Conservation (phyloP, 2,113 vertebrate genomes). For the Polypterus bichir region DNA sequence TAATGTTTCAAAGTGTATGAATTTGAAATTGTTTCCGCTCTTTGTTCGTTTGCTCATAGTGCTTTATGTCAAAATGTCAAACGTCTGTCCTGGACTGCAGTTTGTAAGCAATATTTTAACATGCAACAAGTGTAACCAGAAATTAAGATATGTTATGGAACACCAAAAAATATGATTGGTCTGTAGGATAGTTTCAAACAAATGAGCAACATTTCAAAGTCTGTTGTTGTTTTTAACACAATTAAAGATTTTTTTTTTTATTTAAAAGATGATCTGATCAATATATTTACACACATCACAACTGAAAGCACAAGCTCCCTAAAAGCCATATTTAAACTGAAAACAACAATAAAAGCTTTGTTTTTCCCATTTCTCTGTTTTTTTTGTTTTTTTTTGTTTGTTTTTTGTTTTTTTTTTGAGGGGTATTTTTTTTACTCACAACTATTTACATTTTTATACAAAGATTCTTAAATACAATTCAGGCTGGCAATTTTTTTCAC, state of each 20-base stretch:
- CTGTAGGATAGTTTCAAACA: conserved; percentile 31
- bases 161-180: conserved; percentile 35
- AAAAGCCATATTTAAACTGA: conserved; percentile 66
- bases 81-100: conserved; percentile 10
- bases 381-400: conserved; percentile 30
- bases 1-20: no score
- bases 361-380: conserved; percentile 26
- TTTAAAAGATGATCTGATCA: conserved; percentile 43
- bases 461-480: conserved; percentile 83
- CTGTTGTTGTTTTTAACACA: conserved; percentile 32
- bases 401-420: conserved; percentile 27
- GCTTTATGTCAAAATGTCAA: not conserved
- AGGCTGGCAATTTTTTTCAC: conserved; percentile 58
- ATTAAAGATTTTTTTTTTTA: conserved; percentile 37
- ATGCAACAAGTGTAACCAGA: conserved; percentile 47
- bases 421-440: conserved; percentile 41
- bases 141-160: conserved; percentile 38
- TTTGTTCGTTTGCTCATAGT: no score
- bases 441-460: conserved; percentile 61
- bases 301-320: conserved; percentile 61
- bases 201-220: conserved; percentile 41
- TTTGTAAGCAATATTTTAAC: conserved; percentile 42
- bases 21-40: no score
- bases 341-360: conserved; percentile 64
- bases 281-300: conserved; percentile 74